Evolutionary conservation across 2,888 invertebrate species (phyloP).

Genomic region (Pemphredon lugubris): DNA sequence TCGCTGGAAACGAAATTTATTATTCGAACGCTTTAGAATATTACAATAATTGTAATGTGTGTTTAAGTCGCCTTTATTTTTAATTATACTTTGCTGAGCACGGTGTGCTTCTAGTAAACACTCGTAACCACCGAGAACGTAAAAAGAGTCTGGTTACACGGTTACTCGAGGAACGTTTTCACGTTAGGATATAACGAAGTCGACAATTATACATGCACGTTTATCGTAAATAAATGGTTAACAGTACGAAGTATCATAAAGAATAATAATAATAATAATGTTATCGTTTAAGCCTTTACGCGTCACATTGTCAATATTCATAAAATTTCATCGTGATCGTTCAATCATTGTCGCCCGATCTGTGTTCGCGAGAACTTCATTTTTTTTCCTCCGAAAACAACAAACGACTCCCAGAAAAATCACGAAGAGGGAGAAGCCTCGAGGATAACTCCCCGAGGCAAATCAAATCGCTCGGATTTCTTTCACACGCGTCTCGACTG

Average conservation of each 20-base stretch:
- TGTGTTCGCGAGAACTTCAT: constrained; percentile 15
- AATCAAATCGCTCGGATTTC: too few relatives aligned
- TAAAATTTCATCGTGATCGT: constrained; percentile 13
- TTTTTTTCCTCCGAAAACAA: background rate
- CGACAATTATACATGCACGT: constrained; percentile 55
- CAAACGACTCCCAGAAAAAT: background rate
- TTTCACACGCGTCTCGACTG: constrained; percentile 24
- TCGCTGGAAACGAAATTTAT: too few relatives aligned
- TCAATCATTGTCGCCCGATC: constrained; percentile 22
- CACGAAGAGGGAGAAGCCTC: constrained; percentile 4
- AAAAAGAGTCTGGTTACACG: constrained; percentile 38
- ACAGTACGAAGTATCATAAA: constrained; percentile 41
- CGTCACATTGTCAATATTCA: constrained; percentile 54
- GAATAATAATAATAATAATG: constrained; percentile 18
- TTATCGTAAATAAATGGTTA: constrained; percentile 52
- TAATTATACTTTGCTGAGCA: too few relatives aligned
- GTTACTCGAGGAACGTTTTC: constrained; percentile 33
- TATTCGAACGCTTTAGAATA: too few relatives aligned
- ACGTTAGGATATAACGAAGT: constrained; percentile 28
- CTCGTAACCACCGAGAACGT: too few relatives aligned
- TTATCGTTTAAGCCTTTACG: constrained; percentile 45
- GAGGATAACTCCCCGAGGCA: constrained; percentile 1
- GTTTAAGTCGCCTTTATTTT: too few relatives aligned
- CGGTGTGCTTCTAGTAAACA: too few relatives aligned
- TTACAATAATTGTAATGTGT: too few relatives aligned